phyloP scores from a whole-genome alignment of 2,888 invertebrate genomes.

The Megalurothrips usitatus region DNA sequence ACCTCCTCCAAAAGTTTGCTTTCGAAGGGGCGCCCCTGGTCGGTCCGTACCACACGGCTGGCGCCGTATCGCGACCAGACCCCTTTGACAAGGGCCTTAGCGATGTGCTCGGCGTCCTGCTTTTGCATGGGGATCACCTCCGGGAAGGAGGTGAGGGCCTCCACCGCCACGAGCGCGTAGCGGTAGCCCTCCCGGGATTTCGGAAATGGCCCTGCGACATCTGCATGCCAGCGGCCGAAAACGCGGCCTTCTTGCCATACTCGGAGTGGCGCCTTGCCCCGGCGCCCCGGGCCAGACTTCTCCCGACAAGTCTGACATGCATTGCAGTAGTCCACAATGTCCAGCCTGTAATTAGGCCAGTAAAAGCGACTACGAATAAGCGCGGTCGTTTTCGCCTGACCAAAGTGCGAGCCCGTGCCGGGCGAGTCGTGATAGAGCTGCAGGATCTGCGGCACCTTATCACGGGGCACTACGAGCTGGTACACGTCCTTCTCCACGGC shows the following conservation, averaged over 20 bases:
- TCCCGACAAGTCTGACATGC: not conserved
- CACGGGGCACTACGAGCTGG: not conserved
- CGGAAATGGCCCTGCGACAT: not conserved
- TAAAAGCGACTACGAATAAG: not conserved
- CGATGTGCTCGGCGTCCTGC: not conserved
- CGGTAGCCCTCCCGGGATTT: not conserved
- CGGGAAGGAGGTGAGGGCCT: not conserved
- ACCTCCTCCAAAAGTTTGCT: not conserved
- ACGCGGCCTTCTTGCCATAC: constrained; percentile 1
- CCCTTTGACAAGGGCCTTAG: not conserved
- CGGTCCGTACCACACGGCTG: not conserved
- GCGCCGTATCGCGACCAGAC: not conserved
- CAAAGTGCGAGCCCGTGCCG: not conserved
- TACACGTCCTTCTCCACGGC: not conserved
- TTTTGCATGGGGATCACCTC: not conserved
- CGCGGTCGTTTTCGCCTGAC: not conserved
- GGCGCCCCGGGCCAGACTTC: not conserved
- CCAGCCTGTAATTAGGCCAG: not conserved
- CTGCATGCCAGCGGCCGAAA: constrained; percentile 7
- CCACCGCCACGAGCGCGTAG: not conserved
- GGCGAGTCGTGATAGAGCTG: not conserved
- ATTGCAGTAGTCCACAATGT: not conserved
- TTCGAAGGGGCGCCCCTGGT: constrained; percentile 1
- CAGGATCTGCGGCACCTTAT: not conserved
- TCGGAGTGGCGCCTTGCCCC: not conserved